These are phyloP conservation scores for Ferdinandea cuprea DNA, from an alignment of 2,888 invertebrate species.

Conservation along the genomic window DNA sequence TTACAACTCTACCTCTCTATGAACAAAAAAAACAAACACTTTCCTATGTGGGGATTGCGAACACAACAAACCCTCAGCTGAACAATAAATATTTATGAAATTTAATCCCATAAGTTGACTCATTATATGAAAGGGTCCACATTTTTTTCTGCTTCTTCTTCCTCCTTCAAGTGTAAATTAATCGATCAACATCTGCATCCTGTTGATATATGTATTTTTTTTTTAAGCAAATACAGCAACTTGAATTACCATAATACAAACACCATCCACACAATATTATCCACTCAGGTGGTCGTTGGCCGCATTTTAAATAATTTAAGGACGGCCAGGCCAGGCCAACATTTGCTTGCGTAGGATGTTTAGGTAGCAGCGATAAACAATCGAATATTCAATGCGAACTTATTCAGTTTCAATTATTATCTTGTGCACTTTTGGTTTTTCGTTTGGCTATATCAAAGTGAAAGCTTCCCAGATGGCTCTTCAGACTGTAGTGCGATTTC, in stretches of 20 bases:
- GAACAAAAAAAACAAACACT: slow-evolving; percentile 20
- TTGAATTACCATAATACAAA: slow-evolving; percentile 36
- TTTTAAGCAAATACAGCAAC: slow-evolving; percentile 33
- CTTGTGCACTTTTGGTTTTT: background rate
- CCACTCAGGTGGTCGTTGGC: slow-evolving; percentile 57
- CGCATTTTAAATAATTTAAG: slow-evolving; percentile 32
- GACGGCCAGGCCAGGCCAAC: background rate
- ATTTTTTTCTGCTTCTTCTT: background rate
- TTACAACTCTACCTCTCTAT: background rate
- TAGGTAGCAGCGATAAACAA: slow-evolving; percentile 18
- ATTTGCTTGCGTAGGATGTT: slow-evolving; percentile 42
- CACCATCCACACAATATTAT: slow-evolving; percentile 28
- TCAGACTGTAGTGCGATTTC: slow-evolving; percentile 1
- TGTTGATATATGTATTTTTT: slow-evolving; percentile 25
- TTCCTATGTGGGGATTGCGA: slow-evolving; percentile 18
- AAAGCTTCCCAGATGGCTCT: slow-evolving; percentile 40
- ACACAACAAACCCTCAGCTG: background rate
- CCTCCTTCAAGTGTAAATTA: slow-evolving; percentile 33
- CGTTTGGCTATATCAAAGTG: slow-evolving; percentile 47
- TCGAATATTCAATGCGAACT: slow-evolving; percentile 26
- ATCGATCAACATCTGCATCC: slow-evolving; percentile 67
- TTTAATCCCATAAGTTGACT: slow-evolving; percentile 46
- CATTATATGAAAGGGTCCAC: slow-evolving; percentile 31
- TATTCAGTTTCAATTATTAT: slow-evolving; percentile 55
- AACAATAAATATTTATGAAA: slow-evolving; percentile 61